phyloP scores from a whole-genome alignment of 2,888 invertebrate genomes.

The Rhingia campestris region DNA sequence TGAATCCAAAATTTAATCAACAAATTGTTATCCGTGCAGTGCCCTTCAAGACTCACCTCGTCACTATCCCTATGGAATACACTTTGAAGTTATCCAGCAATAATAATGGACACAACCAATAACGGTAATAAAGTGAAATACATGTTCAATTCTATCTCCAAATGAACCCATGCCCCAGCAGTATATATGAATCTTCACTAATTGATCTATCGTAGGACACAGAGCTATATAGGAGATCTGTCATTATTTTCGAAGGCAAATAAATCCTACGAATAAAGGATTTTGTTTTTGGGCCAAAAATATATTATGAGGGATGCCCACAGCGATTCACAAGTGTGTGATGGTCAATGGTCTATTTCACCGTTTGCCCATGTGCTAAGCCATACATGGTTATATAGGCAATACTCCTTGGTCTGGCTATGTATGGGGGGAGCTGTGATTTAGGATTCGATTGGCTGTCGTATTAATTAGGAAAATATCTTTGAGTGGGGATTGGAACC shows the following conservation, averaged over 20 bases:
- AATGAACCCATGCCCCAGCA: slow-evolving; percentile 16
- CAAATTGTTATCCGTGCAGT: slow-evolving; percentile 34
- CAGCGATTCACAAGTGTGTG: not conserved
- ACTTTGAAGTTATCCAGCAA: slow-evolving; percentile 30
- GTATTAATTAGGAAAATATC: slow-evolving; percentile 27
- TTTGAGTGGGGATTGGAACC: not conserved
- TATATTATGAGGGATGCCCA: not conserved
- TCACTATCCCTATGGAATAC: not conserved
- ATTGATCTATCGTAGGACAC: slow-evolving; percentile 8
- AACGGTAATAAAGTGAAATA: slow-evolving; percentile 6
- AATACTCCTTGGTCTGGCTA: not conserved
- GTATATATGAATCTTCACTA: not conserved
- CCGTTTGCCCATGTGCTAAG: not conserved
- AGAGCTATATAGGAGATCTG: slow-evolving; percentile 3
- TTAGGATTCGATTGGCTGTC: slow-evolving; percentile 1
- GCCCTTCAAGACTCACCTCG: not conserved
- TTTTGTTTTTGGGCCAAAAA: slow-evolving; percentile 8
- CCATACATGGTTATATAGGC: not conserved
- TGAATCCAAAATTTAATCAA: slow-evolving; percentile 27
- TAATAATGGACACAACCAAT: slow-evolving; percentile 8
- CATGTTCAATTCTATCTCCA: slow-evolving; percentile 47
- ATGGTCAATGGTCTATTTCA: not conserved
- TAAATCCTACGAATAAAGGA: slow-evolving; percentile 37
- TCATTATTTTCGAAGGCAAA: slow-evolving; percentile 40
- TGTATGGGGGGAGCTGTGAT: not conserved